Conservation (phyloP, 2,113 vertebrate species). For the Datnioides undecimradiatus region DNA sequence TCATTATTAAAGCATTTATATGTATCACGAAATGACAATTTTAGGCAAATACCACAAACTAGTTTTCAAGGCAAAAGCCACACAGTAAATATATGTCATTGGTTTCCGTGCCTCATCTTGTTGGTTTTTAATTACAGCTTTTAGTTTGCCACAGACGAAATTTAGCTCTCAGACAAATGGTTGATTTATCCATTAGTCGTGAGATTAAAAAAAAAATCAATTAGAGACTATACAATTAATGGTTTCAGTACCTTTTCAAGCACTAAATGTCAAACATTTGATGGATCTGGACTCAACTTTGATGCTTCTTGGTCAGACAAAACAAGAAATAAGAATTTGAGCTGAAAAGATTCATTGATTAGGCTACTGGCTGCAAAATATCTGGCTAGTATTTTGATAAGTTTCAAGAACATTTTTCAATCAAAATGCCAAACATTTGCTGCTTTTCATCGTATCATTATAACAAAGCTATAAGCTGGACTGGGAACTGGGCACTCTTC, state of each 20-base stretch:
- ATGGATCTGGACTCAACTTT: background rate
- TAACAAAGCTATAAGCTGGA: too few species aligned
- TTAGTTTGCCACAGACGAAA: background rate
- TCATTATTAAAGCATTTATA: background rate
- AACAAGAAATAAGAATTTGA: background rate
- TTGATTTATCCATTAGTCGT: too few species aligned
- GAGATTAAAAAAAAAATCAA: too few species aligned
- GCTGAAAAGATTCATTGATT: background rate
- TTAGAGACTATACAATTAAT: background rate
- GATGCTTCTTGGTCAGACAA: too few species aligned
- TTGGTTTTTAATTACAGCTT: background rate
- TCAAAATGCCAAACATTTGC: background rate
- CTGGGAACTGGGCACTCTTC: too few species aligned
- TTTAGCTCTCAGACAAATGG: background rate
- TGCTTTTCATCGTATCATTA: too few species aligned
- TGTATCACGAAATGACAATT: background rate
- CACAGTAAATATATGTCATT: too few species aligned
- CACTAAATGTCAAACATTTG: background rate
- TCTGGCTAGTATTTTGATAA: background rate
- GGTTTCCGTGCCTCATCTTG: background rate
- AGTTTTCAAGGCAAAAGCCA: background rate
- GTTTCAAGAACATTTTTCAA: too few species aligned
- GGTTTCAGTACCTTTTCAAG: background rate
- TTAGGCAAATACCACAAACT: background rate
- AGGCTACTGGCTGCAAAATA: too few species aligned